phyloP scores from a whole-genome alignment of 2,797 vertebrate genomes.

The Trichosurus vulpecula region DNA sequence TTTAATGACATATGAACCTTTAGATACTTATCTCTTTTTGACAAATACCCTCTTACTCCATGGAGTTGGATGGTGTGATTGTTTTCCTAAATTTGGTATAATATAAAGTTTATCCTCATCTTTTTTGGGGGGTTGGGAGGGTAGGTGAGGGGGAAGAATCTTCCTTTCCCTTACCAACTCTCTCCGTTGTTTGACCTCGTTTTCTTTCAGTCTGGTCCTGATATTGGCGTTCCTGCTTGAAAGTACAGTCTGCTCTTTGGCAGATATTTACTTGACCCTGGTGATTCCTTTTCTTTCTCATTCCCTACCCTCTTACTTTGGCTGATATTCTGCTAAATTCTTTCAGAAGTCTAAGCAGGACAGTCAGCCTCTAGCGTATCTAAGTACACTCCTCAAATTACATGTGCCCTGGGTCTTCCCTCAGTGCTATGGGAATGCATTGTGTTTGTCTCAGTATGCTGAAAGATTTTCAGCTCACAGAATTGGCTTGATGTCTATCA shows the following conservation, averaged over 20 bases:
- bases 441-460: conserved; percentile 20
- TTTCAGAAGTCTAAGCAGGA: conserved; percentile 76
- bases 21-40: background rate
- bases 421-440: conserved; percentile 42
- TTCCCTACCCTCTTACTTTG: conserved; percentile 68
- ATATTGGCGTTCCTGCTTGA: conserved; percentile 52
- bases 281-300: conserved; percentile 61
- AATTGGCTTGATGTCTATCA: background rate
- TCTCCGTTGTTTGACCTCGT: conserved; percentile 65
- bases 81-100: conserved; percentile 35
- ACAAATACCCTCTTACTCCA: background rate
- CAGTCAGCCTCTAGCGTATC: conserved; percentile 69
- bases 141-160: background rate
- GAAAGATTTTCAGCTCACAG: conserved; percentile 19
- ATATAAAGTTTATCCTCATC: background rate
- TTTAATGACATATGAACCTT: conserved; percentile 25
- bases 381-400: conserved; percentile 54
- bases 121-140: background rate
- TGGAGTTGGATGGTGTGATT: background rate
- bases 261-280: conserved; percentile 65
- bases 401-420: conserved; percentile 62
- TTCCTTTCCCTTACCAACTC: conserved; percentile 22
- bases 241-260: conserved; percentile 71
- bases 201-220: conserved; percentile 69
- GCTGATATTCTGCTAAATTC: conserved; percentile 78